These are phyloP conservation scores for Chrysodeixis includens DNA, from an alignment of 2,888 invertebrate genomes.

Conservation along the genomic window DNA sequence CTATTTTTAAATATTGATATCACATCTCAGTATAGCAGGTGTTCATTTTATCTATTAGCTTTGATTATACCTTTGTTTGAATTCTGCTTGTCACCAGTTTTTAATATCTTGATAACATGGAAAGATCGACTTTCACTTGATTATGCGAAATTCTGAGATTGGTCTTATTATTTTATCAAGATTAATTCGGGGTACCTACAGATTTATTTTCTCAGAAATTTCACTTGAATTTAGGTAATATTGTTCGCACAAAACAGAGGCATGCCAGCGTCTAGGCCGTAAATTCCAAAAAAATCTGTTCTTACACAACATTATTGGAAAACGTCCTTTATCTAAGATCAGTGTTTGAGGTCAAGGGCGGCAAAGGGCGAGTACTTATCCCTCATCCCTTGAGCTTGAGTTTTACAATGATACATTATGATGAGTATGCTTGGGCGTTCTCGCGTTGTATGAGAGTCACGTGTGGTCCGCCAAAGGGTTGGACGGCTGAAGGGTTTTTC, in stretches of 20 bases:
- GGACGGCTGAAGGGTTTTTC: background rate
- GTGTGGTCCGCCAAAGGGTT: background rate
- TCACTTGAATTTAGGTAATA: background rate
- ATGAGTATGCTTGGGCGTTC: background rate
- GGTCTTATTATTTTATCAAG: no score
- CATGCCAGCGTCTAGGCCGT: background rate
- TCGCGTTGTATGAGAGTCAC: background rate
- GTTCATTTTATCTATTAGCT: no score
- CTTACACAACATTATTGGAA: conserved; percentile 10
- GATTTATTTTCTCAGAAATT: no score
- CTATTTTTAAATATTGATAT: no score
- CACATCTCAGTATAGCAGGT: no score
- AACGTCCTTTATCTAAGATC: conserved; percentile 29
- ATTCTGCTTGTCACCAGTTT: no score
- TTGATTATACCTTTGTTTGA: no score
- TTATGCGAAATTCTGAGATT: no score
- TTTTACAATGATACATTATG: background rate
- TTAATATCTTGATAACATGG: no score
- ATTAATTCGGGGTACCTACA: no score
- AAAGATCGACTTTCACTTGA: no score
- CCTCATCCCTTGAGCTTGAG: conserved; percentile 9
- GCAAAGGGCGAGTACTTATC: conserved; percentile 25
- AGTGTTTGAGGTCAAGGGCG: conserved; percentile 38
- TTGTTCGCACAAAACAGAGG: background rate
- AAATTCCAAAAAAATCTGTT: background rate